These are phyloP conservation scores for Salmo trutta DNA, from an alignment of 2,797 vertebrate species.

Conservation along the genomic window DNA sequence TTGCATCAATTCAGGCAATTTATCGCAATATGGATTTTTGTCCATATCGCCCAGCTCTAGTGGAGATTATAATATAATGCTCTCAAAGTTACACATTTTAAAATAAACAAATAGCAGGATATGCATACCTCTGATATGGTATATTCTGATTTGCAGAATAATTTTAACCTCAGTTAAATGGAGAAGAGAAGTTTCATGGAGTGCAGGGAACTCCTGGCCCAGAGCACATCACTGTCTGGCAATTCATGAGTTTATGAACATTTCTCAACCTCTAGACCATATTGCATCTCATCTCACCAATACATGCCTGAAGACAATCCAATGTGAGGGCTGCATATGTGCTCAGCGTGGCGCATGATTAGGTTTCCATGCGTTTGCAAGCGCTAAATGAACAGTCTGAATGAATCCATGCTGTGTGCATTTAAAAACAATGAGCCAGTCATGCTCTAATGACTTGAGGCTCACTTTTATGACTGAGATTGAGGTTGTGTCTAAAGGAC, in stretches of 20 bases:
- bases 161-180: not conserved
- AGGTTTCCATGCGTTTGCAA: not conserved
- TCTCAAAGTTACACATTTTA: not conserved
- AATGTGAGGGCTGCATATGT: not conserved
- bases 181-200: not conserved
- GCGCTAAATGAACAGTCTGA: not conserved
- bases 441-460: not conserved
- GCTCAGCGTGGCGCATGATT: not conserved
- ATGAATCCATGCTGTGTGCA: not conserved
- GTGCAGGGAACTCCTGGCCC: not conserved
- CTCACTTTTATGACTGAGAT: not conserved
- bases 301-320: not conserved
- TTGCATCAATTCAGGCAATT: no score
- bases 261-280: not conserved
- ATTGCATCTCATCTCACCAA: not conserved
- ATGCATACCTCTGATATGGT: not conserved
- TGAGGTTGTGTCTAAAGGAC: not conserved
- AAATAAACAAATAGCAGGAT: slow-evolving; percentile 6
- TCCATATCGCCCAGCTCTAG: no score
- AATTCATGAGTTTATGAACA: not conserved
- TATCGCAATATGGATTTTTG: no score
- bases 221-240: not conserved
- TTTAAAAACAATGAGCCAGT: not conserved
- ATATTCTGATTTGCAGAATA: not conserved
- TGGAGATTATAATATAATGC: not conserved